Base-by-base conservation (phyloP, 1,140 invertebrate species). In the Camponotus vicinus region DNA sequence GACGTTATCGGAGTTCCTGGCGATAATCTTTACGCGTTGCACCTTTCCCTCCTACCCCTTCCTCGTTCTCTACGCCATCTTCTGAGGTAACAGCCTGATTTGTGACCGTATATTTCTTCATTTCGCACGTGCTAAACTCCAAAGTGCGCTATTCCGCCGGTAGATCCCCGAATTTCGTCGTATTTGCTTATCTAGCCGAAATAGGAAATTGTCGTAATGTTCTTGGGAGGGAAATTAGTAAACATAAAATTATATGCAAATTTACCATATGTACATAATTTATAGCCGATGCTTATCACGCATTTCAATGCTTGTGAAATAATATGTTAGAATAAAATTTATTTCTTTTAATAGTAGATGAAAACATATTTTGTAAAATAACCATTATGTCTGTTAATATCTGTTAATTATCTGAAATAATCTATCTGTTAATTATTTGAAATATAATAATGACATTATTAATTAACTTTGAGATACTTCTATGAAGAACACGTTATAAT, bases 101-200 rank as follows among this genome's bases (percentile, higher is more conserved):
- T 93, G 92, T 93, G 87, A 84, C 71, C 63, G 67, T 85, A 86
- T 91, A 92, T 92, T 92, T 92, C 88, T 92, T 84, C 88, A 90
- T 92, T 91, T 85, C 61, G 73, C 82, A 85, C 75, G 73, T 78
- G 61, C 73, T 92, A 78, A 78, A 76, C 75, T 78, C 73, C 18
- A 42, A 64, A 85, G 52, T 67, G 59, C 45, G n/a, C 75, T 61
- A 15, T 79, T 61, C 32, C 69, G 27, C 32, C 21, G 21, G 21
- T 37, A 64, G 45, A 66, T 40, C 45, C 1, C 49, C 37, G 73
- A 78, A 67, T 85, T 49, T 73, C 69, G 32, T 34, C 27, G 55
- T 75, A 49, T 83, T 83, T 75, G 79, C 79, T 83, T 83, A 83
- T 75, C 79, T 83, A 83, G 4, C n/a, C 69, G 79, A 63, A 83